Base-by-base conservation (phyloP, 2,888 invertebrate genomes). In the Mycalesis mineus region DNA sequence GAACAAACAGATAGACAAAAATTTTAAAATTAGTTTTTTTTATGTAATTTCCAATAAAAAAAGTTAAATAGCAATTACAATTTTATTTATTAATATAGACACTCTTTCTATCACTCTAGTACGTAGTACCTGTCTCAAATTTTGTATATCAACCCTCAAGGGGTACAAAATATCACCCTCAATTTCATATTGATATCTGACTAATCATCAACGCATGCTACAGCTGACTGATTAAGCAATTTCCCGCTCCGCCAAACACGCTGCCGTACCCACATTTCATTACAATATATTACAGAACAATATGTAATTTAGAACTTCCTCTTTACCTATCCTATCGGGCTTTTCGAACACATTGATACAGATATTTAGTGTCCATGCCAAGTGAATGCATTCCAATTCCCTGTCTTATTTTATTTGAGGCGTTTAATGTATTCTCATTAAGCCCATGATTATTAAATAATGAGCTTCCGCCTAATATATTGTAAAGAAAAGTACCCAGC, bases 211-310 rank as follows among this genome's bases (percentile, higher is more conserved):
- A 68, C 68, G 70, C 69, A 71, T 59, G 73, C 73, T 83, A 85
- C 87, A 86, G 83, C 74, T 78, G 82, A 83, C 69, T 86, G 88
- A 85, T 85, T 87, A 82, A 82, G 82, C 88, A 86, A 88, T 89
- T 88, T 82, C 75, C 69, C 81, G 87, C 80, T 78, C 74, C 81
- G 83, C 67, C 78, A 77, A 74, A 71, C 78, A 64, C 68, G 70
- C 76, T 75, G 74, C 77, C 70, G 74, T 71, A 70, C 74, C 74
- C 73, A 79, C 75, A 77, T 85, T 85, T 88, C 78, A 87, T 88
- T 87, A 86, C 72, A 82, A 85, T 84, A 79, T 75, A 82, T 78
- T 76, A 78, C 67, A 66, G 74, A 72, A 82, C 80, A 81, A 82
- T 84, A 80, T 79, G 79, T 82, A 82, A 86, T 85, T 87, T 83